These are phyloP conservation scores for Apostichopus japonicus DNA, from an alignment of 35 echinoderm and acorn worm genomes.

Conservation along the genomic window DNA sequence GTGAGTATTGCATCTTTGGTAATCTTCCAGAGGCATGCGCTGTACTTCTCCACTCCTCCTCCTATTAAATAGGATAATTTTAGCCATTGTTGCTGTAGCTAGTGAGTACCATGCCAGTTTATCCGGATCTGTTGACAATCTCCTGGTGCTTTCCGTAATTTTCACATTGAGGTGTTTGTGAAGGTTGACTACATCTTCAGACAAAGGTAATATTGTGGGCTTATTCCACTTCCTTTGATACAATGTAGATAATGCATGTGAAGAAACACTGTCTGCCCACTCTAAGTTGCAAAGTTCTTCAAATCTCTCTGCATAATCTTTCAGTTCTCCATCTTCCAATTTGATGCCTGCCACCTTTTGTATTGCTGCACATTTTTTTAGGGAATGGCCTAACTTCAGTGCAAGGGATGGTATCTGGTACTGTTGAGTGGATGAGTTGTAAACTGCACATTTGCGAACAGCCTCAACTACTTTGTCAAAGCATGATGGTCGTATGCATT, in stretches of 20 bases:
- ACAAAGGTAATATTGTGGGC: too few relatives aligned
- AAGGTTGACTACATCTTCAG: too few relatives aligned
- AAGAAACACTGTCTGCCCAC: too few relatives aligned
- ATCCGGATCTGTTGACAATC: too few relatives aligned
- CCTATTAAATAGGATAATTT: constrained; percentile 45
- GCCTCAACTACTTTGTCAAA: constrained; percentile 37
- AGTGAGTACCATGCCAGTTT: constrained; percentile 6
- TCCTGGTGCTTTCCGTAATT: too few relatives aligned
- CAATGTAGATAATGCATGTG: too few relatives aligned
- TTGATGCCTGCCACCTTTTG: constrained; percentile 53
- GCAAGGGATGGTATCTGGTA: constrained; percentile 71
- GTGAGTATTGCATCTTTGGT: not conserved
- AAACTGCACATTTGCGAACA: not conserved
- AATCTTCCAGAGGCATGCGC: constrained; percentile 20
- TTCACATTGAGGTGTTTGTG: too few relatives aligned
- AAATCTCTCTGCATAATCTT: not conserved
- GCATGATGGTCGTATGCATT: constrained; percentile 25
- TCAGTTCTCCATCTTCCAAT: not conserved
- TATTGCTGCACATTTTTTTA: constrained; percentile 65
- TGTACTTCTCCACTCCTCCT: constrained; percentile 48
- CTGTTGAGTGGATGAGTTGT: constrained; percentile 42
- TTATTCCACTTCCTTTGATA: too few relatives aligned
- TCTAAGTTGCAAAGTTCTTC: too few relatives aligned
- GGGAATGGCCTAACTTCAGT: constrained; percentile 69
- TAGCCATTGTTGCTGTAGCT: not conserved